Base-by-base conservation (phyloP, 2,797 vertebrate species). In the Bradypodion pumilum region DNA sequence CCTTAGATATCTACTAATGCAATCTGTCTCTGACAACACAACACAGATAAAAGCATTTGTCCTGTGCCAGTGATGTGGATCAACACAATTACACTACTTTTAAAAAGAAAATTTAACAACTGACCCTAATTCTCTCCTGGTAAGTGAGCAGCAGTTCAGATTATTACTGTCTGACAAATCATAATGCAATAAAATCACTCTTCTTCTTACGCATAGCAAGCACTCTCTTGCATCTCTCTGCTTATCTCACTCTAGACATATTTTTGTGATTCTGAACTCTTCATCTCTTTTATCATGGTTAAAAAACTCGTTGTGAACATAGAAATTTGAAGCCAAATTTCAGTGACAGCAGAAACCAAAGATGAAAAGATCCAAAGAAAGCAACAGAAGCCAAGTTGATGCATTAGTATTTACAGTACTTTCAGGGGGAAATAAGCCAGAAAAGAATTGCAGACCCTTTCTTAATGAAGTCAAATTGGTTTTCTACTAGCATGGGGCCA, bases 161-260 rank as follows among this genome's bases (percentile, higher is more conserved):
- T 80, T 89, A 87, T 80, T 56, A 85, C 84, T 84, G 88, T 0
- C 70, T 89, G 85, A 89, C 89, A 90, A 90, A 21, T 2, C 88
- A 89, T 82, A 84, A 90, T 89, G 83, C 85, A 89, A 12, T 90
- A 89, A 90, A 87, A 88, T 93, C 92, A 92, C 80, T 78, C 82
- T 59, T 52, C 88, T 90, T 91, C 88, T 89, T 65, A 94, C 89
- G 65, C 84, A 85, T 60, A 82, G 87, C 40, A 88, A 90, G 85
- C 72, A 90, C 84, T 86, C 76, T 84, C 78, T 78, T 83, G 84
- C 80, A 76, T 82, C 56, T 86, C 86, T 80, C 80, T 79, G 86
- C 90, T 89, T 82, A 83, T 91, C 21, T 56, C 74, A 42, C 37
- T 76, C 62, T 59, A 10, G 40, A 46, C 49, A 76, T 35, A 49